Base-by-base conservation (phyloP, 2,888 invertebrate genomes). In the Melanotus villosus region DNA sequence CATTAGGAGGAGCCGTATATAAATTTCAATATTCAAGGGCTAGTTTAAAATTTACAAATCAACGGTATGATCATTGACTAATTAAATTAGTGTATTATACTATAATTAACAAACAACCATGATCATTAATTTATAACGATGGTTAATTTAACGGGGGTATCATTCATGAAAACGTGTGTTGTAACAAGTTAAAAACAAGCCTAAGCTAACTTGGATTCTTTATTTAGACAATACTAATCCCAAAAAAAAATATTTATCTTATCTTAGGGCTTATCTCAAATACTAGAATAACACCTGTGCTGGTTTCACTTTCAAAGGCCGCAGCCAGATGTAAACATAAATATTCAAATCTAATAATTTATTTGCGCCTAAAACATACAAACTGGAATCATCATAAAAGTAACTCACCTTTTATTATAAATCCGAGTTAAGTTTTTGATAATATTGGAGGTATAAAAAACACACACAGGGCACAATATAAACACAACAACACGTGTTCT, bases 391-490 rank as follows among this genome's bases (percentile, higher is more conserved):
- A n/a, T n/a, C n/a, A n/a, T 7, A 26, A 26, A 26, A 26, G 26
- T 12, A 10, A 32, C 52, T 16, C 1, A 52, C 52, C 52, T 52
- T 52, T 32, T 43, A 7, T 32, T 10, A 19, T 18, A 38, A 56
- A 64, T 64, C 64, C 64, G 41, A 62, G 16, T 23, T 14, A 38
- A 57, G 41, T 57, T n/a, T n/a, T 41, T 23, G 38, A 57, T 41
- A 32, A n/a, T 38, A 26, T 41, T 34, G 19, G 18, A 41, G 18
- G 26, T 36, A 36, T 26, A 57, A 57, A n/a, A 57, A 43, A 60
- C 45, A 43, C 57, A 52, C 66, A 66, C 65, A 54, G 57, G 58
- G 41, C 68, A 68, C 68, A 64, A 68, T 58, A 68, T 63, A 64
- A 68, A 68, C 68, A 58, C 64, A 68, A 64, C 41, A 54, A 16